A percentile compares a stretch with the other conserved stretches of the same genome.
Conservation (phyloP, 1,140 invertebrate genomes). For the Caenorhabditis latens region DNA sequence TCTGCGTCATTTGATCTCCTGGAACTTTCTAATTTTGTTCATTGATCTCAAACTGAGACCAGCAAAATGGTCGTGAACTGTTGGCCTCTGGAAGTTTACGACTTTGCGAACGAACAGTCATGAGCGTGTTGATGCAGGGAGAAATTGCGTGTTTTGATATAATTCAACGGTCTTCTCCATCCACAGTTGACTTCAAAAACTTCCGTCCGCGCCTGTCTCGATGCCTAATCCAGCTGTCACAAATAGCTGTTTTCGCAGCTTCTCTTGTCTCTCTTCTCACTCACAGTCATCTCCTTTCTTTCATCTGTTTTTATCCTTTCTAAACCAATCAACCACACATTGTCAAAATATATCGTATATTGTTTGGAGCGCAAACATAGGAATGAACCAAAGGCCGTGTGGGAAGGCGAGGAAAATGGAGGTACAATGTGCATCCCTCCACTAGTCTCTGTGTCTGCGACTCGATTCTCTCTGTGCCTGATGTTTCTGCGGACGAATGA, state of each 20-base stretch:
- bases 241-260: slow-evolving; percentile 50
- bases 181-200: slow-evolving; percentile 39
- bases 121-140: slow-evolving; percentile 19
- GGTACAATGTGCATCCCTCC: slow-evolving; percentile 28
- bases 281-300: background rate
- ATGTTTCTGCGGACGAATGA: slow-evolving; percentile 14
- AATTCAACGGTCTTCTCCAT: slow-evolving; percentile 29
- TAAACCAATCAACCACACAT: slow-evolving; percentile 32
- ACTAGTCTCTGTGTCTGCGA: slow-evolving; percentile 14
- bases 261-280: background rate
- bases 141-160: slow-evolving; percentile 41
- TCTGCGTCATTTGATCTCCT: background rate
- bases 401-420: background rate
- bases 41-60: slow-evolving; percentile 3
- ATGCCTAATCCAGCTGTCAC: slow-evolving; percentile 49
- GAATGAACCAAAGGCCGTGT: background rate
- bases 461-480: background rate
- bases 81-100: slow-evolving; percentile 15
- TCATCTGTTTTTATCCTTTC: background rate
- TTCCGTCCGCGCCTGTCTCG: slow-evolving; percentile 44
- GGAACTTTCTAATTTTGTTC: too few species aligned
- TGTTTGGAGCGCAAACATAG: slow-evolving; percentile 31
- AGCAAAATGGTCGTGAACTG: slow-evolving; percentile 38
- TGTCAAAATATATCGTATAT: slow-evolving; percentile 20
- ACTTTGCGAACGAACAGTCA: slow-evolving; percentile 26